phyloP scores from a whole-genome alignment of 2,113 vertebrate species.

The Vicugna pacos region DNA sequence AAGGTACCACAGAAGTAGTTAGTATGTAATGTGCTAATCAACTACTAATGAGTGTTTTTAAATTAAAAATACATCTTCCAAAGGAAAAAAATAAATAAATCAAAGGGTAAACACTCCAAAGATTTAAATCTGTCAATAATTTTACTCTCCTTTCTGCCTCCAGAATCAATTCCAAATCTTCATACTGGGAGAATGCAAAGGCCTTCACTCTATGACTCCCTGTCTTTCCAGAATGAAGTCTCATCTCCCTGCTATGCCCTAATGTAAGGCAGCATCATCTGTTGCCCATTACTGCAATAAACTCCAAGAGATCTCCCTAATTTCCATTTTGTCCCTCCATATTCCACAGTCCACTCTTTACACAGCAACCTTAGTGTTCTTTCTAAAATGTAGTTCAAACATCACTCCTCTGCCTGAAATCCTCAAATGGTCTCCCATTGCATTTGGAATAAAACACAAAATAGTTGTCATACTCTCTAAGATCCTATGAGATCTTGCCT shows the following conservation, averaged over 20 bases:
- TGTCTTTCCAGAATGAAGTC: not conserved
- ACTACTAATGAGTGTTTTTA: not conserved
- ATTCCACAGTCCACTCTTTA: not conserved
- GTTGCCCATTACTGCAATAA: not conserved
- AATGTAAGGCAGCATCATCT: not conserved
- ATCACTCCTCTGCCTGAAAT: not conserved
- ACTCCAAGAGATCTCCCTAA: not conserved
- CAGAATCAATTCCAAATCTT: conserved; percentile 1
- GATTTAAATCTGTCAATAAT: not conserved
- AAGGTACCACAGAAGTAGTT: not conserved
- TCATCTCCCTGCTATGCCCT: not conserved
- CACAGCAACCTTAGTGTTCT: not conserved
- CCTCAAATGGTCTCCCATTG: not conserved
- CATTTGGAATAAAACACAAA: not conserved
- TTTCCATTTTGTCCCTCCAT: not conserved
- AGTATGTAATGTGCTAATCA: not conserved
- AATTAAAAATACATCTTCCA: not conserved
- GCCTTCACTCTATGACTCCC: not conserved
- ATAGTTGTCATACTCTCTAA: not conserved
- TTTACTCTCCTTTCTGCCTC: not conserved
- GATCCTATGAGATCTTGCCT: not conserved
- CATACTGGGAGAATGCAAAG: not conserved
- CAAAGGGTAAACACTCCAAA: not conserved
- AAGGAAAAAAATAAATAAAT: not conserved
- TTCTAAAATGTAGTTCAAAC: not conserved